Base-by-base conservation (phyloP, 53 echinoderm and acorn worm species). In the Antedon mediterranea region DNA sequence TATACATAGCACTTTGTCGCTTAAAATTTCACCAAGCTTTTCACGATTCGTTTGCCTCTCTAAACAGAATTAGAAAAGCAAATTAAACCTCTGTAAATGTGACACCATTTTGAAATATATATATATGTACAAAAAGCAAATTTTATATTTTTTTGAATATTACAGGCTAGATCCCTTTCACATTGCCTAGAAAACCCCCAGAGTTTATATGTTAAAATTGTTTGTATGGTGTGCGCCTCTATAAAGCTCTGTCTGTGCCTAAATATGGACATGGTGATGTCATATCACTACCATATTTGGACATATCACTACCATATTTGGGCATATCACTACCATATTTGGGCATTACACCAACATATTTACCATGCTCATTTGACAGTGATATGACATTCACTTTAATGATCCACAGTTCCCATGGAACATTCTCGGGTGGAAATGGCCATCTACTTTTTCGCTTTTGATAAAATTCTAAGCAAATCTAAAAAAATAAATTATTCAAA, bases 381-480 rank as follows among this genome's bases (percentile, higher is more conserved):
- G 91, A 82, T 71, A 95, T 87, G 0, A 91, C 84, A 75, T 95
- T 92, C 20, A 86, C 79, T 74, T 91, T 85, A 1, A 95, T 72
- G 0, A 86, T 89, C 95, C 95, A 95, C 0, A 95, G 87, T 44
- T 95, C 95, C 95, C 95, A 92, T 0, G 94, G 95, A 13, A 91
- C 92, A 34, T 87, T 85, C 80, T 95, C 95, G 71, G 92, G 89
- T 33, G 95, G 94, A 44, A 95, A 95, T 7, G 95, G 95, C 95
- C 95, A 91, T 0, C 91, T 80, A 71, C 89, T 91, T 82, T 95
- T 95, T 83, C 89, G 89, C 87, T 86, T 92, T 77, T 95, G 87
- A 43, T 91, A 91, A 74, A 95, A 92, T 78, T 95, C 95, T 33
- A 95, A 71, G 0, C 91, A 95, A 84, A 95, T 95, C 95, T 95